Conservation (phyloP, 92 coral and sea anemone species). For the Zoanthus sociatus region DNA sequence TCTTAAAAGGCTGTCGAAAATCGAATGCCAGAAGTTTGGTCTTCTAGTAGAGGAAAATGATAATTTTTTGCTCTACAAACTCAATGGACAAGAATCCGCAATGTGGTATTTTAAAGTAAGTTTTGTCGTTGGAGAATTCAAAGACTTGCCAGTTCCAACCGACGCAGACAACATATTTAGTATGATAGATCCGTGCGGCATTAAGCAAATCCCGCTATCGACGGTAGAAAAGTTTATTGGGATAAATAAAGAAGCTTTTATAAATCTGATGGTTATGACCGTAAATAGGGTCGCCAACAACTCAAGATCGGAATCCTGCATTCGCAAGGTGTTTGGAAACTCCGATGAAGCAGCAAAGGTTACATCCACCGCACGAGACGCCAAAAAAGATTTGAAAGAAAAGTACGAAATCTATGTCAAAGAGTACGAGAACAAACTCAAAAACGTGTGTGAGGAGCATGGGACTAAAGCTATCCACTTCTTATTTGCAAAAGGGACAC, state of each 20-base stretch:
- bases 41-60: background rate
- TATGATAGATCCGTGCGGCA: constrained; percentile 30
- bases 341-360: background rate
- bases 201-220: background rate
- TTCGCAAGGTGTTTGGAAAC: constrained; percentile 16
- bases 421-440: background rate
- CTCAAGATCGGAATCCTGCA: background rate
- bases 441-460: background rate
- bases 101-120: constrained; percentile 6
- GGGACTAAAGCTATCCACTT: background rate
- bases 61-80: too few relatives aligned
- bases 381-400: background rate
- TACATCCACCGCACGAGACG: background rate
- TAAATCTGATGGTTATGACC: constrained; percentile 25
- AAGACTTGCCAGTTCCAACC: background rate
- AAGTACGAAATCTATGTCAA: background rate
- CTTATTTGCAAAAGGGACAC: constrained; percentile 26
- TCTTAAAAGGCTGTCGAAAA: background rate
- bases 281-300: background rate
- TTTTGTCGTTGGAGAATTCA: constrained; percentile 1
- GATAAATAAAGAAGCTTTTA: background rate
- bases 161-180: constrained; percentile 10
- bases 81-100: background rate
- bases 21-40: background rate
- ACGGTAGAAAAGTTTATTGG: constrained; percentile 23